Conservation (phyloP, 2,888 invertebrate genomes). For the Sacculina carcini region DNA sequence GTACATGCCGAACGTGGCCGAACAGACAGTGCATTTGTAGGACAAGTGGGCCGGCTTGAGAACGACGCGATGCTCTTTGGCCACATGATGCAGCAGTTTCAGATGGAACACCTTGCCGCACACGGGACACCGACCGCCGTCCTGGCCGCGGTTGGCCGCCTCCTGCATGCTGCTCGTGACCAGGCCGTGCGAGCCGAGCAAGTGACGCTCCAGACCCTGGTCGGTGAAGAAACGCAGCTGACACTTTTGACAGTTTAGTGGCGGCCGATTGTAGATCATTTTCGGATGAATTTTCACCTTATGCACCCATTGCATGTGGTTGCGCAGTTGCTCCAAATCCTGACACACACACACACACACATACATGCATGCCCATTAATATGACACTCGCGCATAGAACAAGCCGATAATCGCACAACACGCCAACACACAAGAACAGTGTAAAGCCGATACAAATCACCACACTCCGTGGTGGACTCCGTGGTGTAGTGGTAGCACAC, state of each 20-base stretch:
- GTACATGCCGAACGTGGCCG: slow-evolving; percentile 82
- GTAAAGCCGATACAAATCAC: too few relatives aligned
- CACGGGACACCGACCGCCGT: slow-evolving; percentile 76
- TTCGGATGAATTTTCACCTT: slow-evolving; percentile 88
- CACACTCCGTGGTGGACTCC: background rate
- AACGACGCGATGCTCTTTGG: slow-evolving; percentile 68
- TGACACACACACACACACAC: slow-evolving; percentile 15
- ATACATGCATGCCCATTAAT: background rate
- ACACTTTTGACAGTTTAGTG: slow-evolving; percentile 84
- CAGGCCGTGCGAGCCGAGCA: slow-evolving; percentile 73
- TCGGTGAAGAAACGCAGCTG: slow-evolving; percentile 75
- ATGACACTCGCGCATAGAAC: too few relatives aligned
- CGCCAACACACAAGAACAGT: background rate
- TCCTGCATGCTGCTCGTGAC: slow-evolving; percentile 90
- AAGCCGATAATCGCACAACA: background rate
- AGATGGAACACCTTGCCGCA: slow-evolving; percentile 84
- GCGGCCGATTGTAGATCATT: slow-evolving; percentile 82
- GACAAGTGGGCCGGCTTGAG: slow-evolving; percentile 75
- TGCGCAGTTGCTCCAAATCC: slow-evolving; percentile 71
- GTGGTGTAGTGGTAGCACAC: too few relatives aligned
- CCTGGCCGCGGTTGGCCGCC: slow-evolving; percentile 78
- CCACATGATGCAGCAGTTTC: slow-evolving; percentile 74
- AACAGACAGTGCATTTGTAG: slow-evolving; percentile 83
- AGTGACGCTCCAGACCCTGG: slow-evolving; percentile 80
- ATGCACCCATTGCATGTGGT: slow-evolving; percentile 95